Base-by-base conservation (phyloP, 2,113 vertebrate species). In the Apodemus speciosus region DNA sequence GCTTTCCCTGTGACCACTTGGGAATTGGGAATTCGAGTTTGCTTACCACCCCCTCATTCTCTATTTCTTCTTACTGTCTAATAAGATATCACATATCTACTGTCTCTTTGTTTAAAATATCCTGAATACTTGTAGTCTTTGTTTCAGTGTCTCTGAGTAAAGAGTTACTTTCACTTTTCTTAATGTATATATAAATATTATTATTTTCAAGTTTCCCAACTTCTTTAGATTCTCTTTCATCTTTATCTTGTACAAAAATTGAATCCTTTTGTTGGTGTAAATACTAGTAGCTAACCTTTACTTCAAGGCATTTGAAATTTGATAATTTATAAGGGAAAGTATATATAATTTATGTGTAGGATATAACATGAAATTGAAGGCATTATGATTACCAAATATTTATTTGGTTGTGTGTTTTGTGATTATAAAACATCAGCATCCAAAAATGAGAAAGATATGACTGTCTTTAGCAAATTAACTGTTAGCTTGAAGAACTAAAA, bases 211-310 rank as follows among this genome's bases (percentile, higher is more conserved):
- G 13, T 92, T 92, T 93, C 58, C 86, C 49, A 21, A 18, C 35
- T 81, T 81, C 68, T 87, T 79, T 69, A 92, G 62, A 56, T 75
- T 94, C 46, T 84, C 56, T 97, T 71, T 96, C 40, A 80, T 77
- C 66, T 89, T 2, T 75, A 83, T 94, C 89, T 94, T 73, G 9
- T 95, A 73, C 32, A 23, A 94, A 68, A 71, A 77, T 69, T 38
- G 66, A 76, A 30, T 38, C 9, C 90, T 85, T 92, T 90, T 91
- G 21, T 95, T 92, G 69, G 79, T n/a, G 46, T 92, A 25, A 71
- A 71, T 85, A 13, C 85, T 76, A 92, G 49, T 90, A 14, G 5
- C 77, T 46, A 91, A n/a, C 25, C 15, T 0, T 4, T 89, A 27
- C 95, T 30, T 84, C n/a, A 85, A n/a, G 56, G n/a, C 35, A n/a